Evolutionary conservation across 1,140 invertebrate genomes (phyloP).

Genomic region (Drosophila seguyi): DNA sequence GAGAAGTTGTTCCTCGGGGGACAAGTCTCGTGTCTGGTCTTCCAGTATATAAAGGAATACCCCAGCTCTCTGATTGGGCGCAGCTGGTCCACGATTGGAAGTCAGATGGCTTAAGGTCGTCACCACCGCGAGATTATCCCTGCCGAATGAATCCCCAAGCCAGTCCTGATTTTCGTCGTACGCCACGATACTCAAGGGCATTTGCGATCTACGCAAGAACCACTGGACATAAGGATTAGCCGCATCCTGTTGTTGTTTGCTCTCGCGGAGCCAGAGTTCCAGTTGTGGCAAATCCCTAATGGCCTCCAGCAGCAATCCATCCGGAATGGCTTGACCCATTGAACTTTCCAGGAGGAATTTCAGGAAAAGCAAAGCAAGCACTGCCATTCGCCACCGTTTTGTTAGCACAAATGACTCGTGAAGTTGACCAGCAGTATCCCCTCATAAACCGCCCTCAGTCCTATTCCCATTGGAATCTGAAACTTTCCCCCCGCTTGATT

Average conservation of each 20-base stretch:
- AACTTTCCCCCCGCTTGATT: background rate
- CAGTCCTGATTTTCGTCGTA: conserved; percentile 31
- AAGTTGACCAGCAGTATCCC: background rate
- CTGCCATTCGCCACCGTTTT: conserved; percentile 36
- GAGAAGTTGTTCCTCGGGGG: conserved; percentile 1
- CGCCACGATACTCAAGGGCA: conserved; percentile 30
- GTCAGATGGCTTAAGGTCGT: conserved; percentile 35
- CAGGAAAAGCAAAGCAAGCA: conserved; percentile 4
- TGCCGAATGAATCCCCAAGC: conserved; percentile 9
- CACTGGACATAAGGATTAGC: conserved; percentile 52
- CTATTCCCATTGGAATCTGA: background rate
- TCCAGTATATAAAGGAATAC: conserved; percentile 56
- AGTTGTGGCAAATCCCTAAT: conserved; percentile 39
- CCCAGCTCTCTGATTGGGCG: conserved; percentile 18
- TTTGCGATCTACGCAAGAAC: conserved; percentile 38
- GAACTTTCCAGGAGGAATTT: conserved; percentile 8
- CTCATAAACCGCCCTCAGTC: too few species aligned
- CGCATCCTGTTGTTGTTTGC: conserved; percentile 30
- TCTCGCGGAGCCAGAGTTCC: conserved; percentile 42
- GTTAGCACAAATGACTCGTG: conserved; percentile 48
- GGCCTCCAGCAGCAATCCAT: conserved; percentile 41
- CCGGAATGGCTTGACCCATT: conserved; percentile 2
- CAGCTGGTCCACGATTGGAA: conserved; percentile 25
- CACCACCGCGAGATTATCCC: conserved; percentile 42
- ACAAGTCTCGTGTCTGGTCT: conserved; percentile 30